These are phyloP conservation scores for Oostethus manadensis DNA, from an alignment of 2,113 vertebrate species.

Conservation along the genomic window DNA sequence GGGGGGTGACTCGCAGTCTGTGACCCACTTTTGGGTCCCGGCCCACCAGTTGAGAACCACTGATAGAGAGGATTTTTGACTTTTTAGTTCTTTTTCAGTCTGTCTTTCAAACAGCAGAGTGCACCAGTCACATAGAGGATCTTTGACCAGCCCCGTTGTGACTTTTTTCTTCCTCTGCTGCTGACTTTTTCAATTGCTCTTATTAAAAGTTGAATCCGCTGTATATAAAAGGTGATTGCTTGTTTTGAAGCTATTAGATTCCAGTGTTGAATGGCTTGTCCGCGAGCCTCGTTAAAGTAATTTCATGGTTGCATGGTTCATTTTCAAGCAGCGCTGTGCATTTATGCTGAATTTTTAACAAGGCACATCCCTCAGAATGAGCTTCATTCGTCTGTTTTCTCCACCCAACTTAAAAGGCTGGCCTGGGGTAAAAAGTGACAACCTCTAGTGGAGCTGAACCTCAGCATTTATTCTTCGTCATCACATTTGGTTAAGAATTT, in stretches of 20 bases:
- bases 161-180: too few species aligned
- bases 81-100: too few species aligned
- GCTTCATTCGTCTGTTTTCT: conserved; percentile 42
- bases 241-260: conserved; percentile 38
- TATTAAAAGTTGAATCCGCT: neutral
- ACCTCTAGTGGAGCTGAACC: conserved; percentile 67
- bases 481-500: conserved; percentile 66
- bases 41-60: too few species aligned
- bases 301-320: conserved; percentile 61
- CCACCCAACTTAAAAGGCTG: conserved; percentile 51
- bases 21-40: too few species aligned
- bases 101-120: too few species aligned
- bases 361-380: conserved; percentile 67
- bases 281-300: conserved; percentile 62
- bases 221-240: conserved; percentile 25
- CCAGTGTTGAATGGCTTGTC: conserved; percentile 45
- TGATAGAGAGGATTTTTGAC: too few species aligned
- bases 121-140: too few species aligned
- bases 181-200: neutral
- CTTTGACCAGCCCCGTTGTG: too few species aligned
- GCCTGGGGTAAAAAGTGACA: conserved; percentile 64
- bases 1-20: too few species aligned
- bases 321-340: too few species aligned
- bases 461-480: conserved; percentile 67
- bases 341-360: conserved; percentile 19